Evolutionary conservation across 2,888 invertebrate genomes (phyloP).

Genomic region (Acronicta alni): DNA sequence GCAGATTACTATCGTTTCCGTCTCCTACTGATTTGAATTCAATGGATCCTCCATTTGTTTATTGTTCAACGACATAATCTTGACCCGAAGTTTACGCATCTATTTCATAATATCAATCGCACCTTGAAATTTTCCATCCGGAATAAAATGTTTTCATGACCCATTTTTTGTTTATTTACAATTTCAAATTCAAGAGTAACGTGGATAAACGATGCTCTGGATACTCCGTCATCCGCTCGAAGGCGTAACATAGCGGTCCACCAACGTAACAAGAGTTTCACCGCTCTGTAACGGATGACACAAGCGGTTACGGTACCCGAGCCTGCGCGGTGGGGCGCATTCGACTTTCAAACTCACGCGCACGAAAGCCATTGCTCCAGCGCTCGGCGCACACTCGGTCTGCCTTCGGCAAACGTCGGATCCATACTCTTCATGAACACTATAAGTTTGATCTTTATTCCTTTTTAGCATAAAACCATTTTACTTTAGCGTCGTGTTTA

Average conservation of each 20-base stretch:
- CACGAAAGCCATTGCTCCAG: conserved; percentile 67
- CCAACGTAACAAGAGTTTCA: conserved; percentile 83
- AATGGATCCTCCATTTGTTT: conserved; percentile 60
- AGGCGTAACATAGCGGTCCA: conserved; percentile 79
- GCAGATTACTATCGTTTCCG: conserved; percentile 60
- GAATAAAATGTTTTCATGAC: conserved; percentile 20
- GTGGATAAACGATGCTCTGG: conserved; percentile 58
- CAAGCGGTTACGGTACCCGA: conserved; percentile 85
- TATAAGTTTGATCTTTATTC: conserved; percentile 58
- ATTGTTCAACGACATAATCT: conserved; percentile 54
- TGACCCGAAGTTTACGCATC: conserved; percentile 47
- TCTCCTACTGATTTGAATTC: conserved; percentile 64
- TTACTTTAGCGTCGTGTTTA: conserved; percentile 48
- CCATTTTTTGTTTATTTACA: conserved; percentile 35
- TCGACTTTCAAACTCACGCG: conserved; percentile 83
- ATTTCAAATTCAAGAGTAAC: conserved; percentile 34
- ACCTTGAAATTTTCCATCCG: conserved; percentile 24
- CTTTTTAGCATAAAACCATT: conserved; percentile 50
- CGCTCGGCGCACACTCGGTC: conserved; percentile 59
- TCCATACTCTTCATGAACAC: conserved; percentile 39
- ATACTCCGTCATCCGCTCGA: conserved; percentile 61
- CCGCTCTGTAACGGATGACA: conserved; percentile 86
- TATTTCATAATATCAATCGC: conserved; percentile 40
- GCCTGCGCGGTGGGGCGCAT: conserved; percentile 59
- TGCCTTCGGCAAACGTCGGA: conserved; percentile 68